Conservation (phyloP, 2,797 vertebrate genomes). For the Anableps anableps region DNA sequence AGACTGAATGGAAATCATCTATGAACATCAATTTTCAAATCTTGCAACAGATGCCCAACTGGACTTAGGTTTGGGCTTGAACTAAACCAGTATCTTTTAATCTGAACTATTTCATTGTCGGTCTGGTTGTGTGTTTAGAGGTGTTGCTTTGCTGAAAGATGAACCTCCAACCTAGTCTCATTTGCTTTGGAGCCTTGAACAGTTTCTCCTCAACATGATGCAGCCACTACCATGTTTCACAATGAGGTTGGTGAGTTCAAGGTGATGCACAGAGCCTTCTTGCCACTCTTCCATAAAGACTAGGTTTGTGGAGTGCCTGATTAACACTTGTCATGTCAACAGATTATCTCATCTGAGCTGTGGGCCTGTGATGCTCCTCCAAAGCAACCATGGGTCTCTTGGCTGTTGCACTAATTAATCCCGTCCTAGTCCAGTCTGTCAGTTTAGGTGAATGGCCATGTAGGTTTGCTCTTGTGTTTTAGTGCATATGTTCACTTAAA, state of each 20-base stretch:
- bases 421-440: neutral
- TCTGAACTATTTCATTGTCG: neutral
- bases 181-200: neutral
- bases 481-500: no score
- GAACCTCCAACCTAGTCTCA: neutral
- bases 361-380: no score
- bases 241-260: neutral
- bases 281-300: no score
- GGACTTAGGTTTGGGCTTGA: neutral
- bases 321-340: no score
- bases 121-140: neutral
- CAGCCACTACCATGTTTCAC: neutral
- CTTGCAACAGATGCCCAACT: neutral
- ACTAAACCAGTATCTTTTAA: neutral
- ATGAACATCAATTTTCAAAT: neutral
- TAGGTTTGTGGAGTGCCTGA: no score
- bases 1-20: neutral
- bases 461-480: neutral
- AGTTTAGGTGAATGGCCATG: neutral
- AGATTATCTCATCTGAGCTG: no score
- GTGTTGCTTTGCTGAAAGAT: neutral
- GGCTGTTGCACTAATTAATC: no score
- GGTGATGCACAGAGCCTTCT: no score
- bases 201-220: neutral
- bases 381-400: no score